Conservation (phyloP, 2,888 invertebrate genomes). For the Hirtodrosophila trivittata region DNA sequence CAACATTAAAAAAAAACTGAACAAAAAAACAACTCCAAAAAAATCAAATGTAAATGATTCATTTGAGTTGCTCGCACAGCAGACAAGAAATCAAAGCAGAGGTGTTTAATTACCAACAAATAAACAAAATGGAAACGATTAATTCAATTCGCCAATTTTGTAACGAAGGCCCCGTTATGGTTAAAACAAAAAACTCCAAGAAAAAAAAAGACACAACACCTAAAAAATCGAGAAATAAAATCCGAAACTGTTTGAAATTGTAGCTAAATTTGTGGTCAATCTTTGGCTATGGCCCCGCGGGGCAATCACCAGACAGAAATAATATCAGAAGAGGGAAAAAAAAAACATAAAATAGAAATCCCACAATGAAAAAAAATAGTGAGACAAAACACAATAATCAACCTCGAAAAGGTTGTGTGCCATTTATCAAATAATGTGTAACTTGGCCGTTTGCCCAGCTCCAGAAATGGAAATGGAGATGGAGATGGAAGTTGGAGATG, state of each 20-base stretch:
- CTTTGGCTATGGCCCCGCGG: constrained; percentile 47
- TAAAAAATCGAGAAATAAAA: constrained; percentile 14
- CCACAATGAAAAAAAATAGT: constrained; percentile 38
- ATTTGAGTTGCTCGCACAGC: constrained; percentile 68
- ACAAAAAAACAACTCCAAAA: constrained; percentile 7
- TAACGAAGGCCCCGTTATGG: constrained; percentile 74
- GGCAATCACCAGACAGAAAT: constrained; percentile 56
- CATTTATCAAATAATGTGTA: constrained; percentile 80
- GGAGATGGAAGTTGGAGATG: constrained; percentile 17
- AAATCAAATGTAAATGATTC: constrained; percentile 73
- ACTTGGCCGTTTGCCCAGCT: constrained; percentile 59
- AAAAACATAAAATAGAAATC: constrained; percentile 20
- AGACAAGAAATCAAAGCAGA: constrained; percentile 77
- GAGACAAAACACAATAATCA: constrained; percentile 81
- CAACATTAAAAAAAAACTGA: constrained; percentile 64
- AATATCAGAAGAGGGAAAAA: constrained; percentile 35
- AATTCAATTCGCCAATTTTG: constrained; percentile 79
- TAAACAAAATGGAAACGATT: constrained; percentile 80
- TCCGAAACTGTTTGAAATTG: constrained; percentile 70
- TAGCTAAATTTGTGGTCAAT: constrained; percentile 74
- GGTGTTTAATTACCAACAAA: constrained; percentile 81
- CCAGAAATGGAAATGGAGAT: constrained; percentile 64
- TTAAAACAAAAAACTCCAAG: constrained; percentile 22
- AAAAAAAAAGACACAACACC: constrained; percentile 15
- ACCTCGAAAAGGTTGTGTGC: constrained; percentile 81